Evolutionary conservation across 1,140 invertebrate genomes (phyloP), one percentile per base, ranked within the genome.

Genomic region (Neomicropteryx cornuta): DNA sequence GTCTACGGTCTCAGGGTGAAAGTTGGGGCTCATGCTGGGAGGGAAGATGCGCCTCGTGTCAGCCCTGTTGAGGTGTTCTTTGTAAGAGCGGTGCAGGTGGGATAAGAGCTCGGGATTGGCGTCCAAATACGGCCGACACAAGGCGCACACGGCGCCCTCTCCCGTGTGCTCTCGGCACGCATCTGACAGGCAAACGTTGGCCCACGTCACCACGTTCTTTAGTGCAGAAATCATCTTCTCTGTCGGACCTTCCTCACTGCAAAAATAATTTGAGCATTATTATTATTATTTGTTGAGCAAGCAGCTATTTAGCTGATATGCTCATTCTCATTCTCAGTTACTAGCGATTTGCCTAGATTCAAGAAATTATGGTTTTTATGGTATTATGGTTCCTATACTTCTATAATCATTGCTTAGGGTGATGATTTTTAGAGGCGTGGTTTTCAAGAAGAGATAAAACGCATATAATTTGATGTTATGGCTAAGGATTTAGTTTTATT

Each of bases 11-110:
- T 42, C 43, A 46, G 42, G 33, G 42, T 49, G 40, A 56, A 66
- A 60, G 23, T 62, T 45, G 44, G 55, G 54, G 20, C 54, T 83
- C 69, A 84, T 79, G 17, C 73, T 50, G 18, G 81, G 78, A 1
- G 90, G 91, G 50, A 87, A 81, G 16, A 95, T 68, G 49, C 91
- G 70, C 54, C 77, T 77, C 57, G 81, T 89, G 44, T 83, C 79
- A 37, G 80, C 78, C 51, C 74, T 75, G 53, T 85, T 80, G 2
- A 82, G 57, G 57, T 91, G 83, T 52, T 97, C 91, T 23, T 72
- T 62, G 53, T 86, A 83, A 1, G 87, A 82, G 41, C 71, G 62
- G 31, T 73, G 61, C 1, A 95, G 60, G 33, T 66, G 71, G 2
- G 60, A 44, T 43, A 70, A 68, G 17, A 74, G 66, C 29, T 77